Evolutionary conservation across 2,797 vertebrate genomes (phyloP).

Genomic region (Dicrostonyx torquatus): DNA sequence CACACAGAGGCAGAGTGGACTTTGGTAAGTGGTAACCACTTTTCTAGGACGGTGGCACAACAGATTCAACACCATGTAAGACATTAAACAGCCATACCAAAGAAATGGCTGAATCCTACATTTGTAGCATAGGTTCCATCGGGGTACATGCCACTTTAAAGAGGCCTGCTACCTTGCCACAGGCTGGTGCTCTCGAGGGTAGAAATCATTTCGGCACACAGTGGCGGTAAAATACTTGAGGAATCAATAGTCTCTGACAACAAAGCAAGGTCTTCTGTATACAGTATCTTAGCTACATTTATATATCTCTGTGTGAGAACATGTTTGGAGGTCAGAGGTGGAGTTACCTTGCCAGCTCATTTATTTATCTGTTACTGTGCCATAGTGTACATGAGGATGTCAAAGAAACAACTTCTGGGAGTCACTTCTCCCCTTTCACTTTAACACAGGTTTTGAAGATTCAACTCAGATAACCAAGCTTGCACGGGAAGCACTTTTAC

Average conservation of each 20-base stretch:
- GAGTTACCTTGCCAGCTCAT: background rate
- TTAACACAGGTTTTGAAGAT: background rate
- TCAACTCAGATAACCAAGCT: background rate
- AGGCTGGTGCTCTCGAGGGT: background rate
- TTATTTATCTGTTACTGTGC: background rate
- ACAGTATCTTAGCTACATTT: background rate
- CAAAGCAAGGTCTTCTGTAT: background rate
- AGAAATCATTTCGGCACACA: background rate
- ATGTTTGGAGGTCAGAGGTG: background rate
- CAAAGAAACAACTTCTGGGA: background rate
- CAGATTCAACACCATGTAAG: background rate
- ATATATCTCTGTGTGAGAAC: background rate
- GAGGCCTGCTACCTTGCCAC: background rate
- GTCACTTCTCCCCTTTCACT: background rate
- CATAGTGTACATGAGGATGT: background rate
- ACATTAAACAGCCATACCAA: background rate
- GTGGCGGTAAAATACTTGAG: background rate
- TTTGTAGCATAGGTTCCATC: background rate
- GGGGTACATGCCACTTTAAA: background rate
- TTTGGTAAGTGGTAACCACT: background rate
- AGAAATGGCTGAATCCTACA: background rate
- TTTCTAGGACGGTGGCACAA: background rate
- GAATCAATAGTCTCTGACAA: background rate
- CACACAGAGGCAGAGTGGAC: background rate
- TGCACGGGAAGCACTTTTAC: background rate